These are phyloP conservation scores for Thymelicus sylvestris DNA, from an alignment of 2,888 invertebrate species.

Conservation along the genomic window DNA sequence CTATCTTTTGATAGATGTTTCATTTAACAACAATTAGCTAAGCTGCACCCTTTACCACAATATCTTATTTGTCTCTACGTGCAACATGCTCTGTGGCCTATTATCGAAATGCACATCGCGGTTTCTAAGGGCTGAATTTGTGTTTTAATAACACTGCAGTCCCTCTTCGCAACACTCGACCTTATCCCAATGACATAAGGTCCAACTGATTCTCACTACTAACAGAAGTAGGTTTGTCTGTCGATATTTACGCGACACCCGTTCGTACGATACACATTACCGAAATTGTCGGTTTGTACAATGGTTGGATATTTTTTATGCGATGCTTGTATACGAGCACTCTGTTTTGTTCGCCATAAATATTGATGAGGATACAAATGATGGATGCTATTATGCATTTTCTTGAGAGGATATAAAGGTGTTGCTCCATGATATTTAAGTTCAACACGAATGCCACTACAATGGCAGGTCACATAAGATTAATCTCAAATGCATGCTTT, in stretches of 20 bases:
- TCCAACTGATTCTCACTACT: constrained; percentile 33
- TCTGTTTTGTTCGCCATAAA: constrained; percentile 22
- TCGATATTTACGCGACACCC: constrained; percentile 61
- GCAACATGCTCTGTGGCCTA: constrained; percentile 59
- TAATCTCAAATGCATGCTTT: too few species aligned
- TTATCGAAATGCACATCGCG: constrained; percentile 81
- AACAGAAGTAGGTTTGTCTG: constrained; percentile 42
- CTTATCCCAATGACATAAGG: constrained; percentile 42
- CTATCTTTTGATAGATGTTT: too few species aligned
- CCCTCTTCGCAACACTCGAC: neutral
- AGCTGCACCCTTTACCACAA: too few species aligned
- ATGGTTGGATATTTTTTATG: constrained; percentile 40
- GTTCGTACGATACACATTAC: constrained; percentile 62
- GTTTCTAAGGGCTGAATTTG: constrained; percentile 79
- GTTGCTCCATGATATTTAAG: too few species aligned
- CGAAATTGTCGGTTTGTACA: constrained; percentile 65
- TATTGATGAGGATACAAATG: constrained; percentile 31
- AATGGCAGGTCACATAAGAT: too few species aligned
- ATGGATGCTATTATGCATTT: neutral
- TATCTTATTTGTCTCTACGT: constrained; percentile 44
- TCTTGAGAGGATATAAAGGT: neutral
- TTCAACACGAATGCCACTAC: too few species aligned
- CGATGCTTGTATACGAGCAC: constrained; percentile 19
- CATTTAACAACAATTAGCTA: too few species aligned
- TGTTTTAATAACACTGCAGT: constrained; percentile 41